phyloP scores from a whole-genome alignment of 2,113 vertebrate species.

The Myotis lucifugus region DNA sequence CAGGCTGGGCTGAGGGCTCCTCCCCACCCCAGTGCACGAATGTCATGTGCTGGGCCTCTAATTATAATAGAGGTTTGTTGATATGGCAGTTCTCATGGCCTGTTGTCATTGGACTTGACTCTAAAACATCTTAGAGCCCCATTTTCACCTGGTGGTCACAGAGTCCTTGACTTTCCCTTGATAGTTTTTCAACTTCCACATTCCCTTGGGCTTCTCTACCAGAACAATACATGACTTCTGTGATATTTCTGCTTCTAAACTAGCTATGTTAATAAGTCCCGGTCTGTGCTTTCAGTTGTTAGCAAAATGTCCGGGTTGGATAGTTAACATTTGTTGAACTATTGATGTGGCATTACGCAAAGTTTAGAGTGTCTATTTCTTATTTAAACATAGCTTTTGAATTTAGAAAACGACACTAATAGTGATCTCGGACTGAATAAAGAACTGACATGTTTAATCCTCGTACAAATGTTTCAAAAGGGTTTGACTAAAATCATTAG shows the following conservation, averaged over 20 bases:
- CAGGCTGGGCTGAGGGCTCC: too few relatives aligned
- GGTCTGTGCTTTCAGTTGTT: constrained; percentile 13
- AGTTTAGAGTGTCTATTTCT: constrained; percentile 47
- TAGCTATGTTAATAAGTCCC: neutral
- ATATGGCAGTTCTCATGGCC: neutral
- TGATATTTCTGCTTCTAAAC: constrained; percentile 44
- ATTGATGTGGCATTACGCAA: constrained; percentile 18
- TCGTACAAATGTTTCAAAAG: constrained; percentile 26
- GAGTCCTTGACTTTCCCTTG: neutral
- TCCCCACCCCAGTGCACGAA: too few relatives aligned
- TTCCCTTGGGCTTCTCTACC: neutral
- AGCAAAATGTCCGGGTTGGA: neutral
- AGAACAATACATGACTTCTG: neutral
- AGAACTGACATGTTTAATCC: constrained; percentile 9
- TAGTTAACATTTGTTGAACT: constrained; percentile 40
- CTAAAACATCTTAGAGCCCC: neutral
- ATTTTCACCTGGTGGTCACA: neutral
- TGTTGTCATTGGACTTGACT: neutral
- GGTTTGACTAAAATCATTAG: neutral
- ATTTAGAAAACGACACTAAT: constrained; percentile 27
- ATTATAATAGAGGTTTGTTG: constrained; percentile 28
- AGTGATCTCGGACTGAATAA: neutral
- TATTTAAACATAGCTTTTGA: constrained; percentile 37
- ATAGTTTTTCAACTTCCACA: neutral
- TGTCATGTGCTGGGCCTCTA: too few relatives aligned